Evolutionary conservation across 2,888 invertebrate genomes (phyloP), one percentile per base, ranked within the genome.

Genomic region (Rhorus exstirpatorius): DNA sequence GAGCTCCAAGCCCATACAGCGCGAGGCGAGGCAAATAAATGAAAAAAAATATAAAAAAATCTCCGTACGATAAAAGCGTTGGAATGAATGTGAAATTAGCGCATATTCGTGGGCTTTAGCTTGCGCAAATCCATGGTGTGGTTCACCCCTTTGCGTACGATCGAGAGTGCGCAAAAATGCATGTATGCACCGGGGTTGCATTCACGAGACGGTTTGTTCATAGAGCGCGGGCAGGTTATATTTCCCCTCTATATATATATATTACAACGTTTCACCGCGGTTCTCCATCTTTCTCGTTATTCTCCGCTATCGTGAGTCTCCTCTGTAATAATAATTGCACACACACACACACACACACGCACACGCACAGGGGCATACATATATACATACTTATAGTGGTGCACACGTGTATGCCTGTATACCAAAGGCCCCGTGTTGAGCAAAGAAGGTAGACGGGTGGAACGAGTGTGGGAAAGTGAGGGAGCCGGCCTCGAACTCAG

Each of bases 401-500:
- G 77, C 61, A 83, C 85, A n/a, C n/a, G n/a, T n/a, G 86, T 87
- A 85, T 31, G 60, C 60, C n/a, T n/a, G n/a, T 19, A 19, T n/a
- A 19, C 19, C n/a, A 26, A 31, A 31, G 46, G 55, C 51, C 65
- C 55, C 6, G 41, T 17, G 26, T 14, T 58, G 67, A 58, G 49
- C 38, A 44, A 72, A 60, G 51, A 65, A 51, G 86, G 85, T 83
- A 85, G 86, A 84, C 85, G 58, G 76, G 74, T 74, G 78, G 82
- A 84, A 77, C 81, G 84, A 88, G 90, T 91, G 91, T 91, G 91
- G 90, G 92, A 92, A 92, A 91, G 90, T 89, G 91, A 90, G 90
- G 88, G 91, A 90, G 87, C 89, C 89, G 91, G 90, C 91, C 92
- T 92, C 92, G 91, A 91, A 91, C 91, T 89, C 90, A 91, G 91